Percentiles rank a stretch among this genome's conserved stretches.
phyloP scores from a whole-genome alignment of 2,797 vertebrate genomes.

The Miichthys miiuy region DNA sequence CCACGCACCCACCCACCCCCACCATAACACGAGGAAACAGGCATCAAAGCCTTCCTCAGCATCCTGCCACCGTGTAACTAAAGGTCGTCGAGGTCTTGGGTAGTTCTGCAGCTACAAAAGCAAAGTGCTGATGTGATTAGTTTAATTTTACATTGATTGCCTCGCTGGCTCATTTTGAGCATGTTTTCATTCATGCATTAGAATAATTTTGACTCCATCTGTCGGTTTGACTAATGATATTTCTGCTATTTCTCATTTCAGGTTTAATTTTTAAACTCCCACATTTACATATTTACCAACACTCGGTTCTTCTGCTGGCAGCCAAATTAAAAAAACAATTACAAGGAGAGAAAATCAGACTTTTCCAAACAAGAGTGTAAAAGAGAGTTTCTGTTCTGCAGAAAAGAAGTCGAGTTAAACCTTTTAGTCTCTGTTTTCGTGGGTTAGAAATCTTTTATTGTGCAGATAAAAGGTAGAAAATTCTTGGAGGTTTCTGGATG shows the following conservation, averaged over 20 bases:
- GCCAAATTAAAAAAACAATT: conserved; percentile 6
- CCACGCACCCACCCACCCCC: not conserved
- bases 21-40: conserved; percentile 9
- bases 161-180: conserved; percentile 25
- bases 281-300: conserved; percentile 17
- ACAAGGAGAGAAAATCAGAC: not conserved
- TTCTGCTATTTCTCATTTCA: conserved; percentile 34
- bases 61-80: conserved; percentile 27
- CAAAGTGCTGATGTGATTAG: conserved; percentile 1
- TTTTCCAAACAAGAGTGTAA: not conserved
- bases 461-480: not conserved
- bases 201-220: conserved; percentile 59
- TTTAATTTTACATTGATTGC: conserved; percentile 29
- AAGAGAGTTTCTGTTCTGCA: too few relatives aligned
- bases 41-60: conserved; percentile 50
- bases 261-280: conserved; percentile 43
- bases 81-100: conserved; percentile 47
- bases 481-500: not conserved
- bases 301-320: not conserved
- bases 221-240: conserved; percentile 35
- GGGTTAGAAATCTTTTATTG: not conserved
- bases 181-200: conserved; percentile 35
- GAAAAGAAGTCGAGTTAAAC: too few relatives aligned
- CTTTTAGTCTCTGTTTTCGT: not conserved
- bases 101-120: conserved; percentile 18